Conservation (phyloP, 2,888 invertebrate genomes). For the Harpalus rufipes region DNA sequence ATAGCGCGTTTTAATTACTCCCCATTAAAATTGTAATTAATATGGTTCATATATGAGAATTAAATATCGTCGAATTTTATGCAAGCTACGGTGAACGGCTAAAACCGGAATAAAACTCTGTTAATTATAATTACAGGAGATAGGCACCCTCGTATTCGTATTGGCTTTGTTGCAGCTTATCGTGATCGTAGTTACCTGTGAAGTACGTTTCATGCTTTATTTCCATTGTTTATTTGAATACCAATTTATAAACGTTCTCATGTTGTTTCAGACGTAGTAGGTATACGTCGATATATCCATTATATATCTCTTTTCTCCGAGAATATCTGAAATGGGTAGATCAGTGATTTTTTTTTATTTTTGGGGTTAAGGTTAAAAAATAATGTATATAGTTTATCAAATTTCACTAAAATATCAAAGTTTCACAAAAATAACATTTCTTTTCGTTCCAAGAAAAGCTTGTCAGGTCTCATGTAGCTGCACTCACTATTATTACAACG, state of each 20-base stretch:
- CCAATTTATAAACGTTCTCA: neutral
- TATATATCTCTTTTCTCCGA: too few species aligned
- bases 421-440: too few species aligned
- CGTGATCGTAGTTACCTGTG: neutral
- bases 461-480: too few species aligned
- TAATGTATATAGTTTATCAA: too few species aligned
- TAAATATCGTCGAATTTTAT: conserved; percentile 70
- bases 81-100: conserved; percentile 46
- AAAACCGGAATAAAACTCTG: conserved; percentile 65
- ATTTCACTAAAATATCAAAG: too few species aligned
- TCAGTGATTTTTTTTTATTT: too few species aligned
- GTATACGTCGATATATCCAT: too few species aligned
- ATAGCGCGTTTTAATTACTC: conserved; percentile 70
- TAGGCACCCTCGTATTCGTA: neutral
- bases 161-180: conserved; percentile 44
- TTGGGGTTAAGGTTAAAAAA: too few species aligned
- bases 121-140: conserved; percentile 64
- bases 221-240: neutral
- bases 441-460: too few species aligned
- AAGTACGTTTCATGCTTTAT: conserved; percentile 26
- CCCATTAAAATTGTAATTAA: conserved; percentile 72
- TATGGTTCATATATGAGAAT: conserved; percentile 71
- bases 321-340: too few species aligned
- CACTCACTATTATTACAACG: too few species aligned
- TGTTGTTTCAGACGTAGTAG: too few species aligned